Conservation (phyloP, 2,888 invertebrate species). For the Colostygia pectinataria region DNA sequence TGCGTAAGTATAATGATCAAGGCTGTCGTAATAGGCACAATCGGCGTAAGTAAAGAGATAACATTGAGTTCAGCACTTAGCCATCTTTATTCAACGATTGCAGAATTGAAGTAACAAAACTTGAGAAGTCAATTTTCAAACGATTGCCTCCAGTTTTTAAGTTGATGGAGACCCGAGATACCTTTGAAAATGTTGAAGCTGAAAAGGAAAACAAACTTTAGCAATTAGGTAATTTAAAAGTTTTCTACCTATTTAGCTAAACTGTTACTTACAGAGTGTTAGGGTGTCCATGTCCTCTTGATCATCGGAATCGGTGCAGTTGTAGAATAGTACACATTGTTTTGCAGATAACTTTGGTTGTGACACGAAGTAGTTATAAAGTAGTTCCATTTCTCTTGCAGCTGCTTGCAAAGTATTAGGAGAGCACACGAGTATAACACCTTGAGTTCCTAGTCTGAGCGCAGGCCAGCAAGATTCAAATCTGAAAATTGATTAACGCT, state of each 20-base stretch:
- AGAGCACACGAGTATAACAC: conserved; percentile 87
- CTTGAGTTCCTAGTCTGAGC: conserved; percentile 85
- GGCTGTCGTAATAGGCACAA: too few relatives aligned
- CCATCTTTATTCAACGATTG: conserved; percentile 64
- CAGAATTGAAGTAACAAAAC: conserved; percentile 69
- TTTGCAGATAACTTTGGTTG: conserved; percentile 85
- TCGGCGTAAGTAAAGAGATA: neutral
- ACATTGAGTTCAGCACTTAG: conserved; percentile 34
- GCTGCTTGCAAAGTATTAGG: conserved; percentile 75
- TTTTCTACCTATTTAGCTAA: neutral
- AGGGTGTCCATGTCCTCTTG: conserved; percentile 70
- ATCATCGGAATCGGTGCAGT: conserved; percentile 66
- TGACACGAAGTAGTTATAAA: conserved; percentile 87
- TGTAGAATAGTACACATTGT: conserved; percentile 86
- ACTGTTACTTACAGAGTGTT: conserved; percentile 75
- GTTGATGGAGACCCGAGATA: conserved; percentile 83
- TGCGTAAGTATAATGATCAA: conserved; percentile 21
- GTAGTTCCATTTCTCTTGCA: conserved; percentile 83
- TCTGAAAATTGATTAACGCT: conserved; percentile 57
- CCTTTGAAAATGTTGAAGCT: conserved; percentile 84
- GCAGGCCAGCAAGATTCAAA: conserved; percentile 91
- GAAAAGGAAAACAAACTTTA: conserved; percentile 46
- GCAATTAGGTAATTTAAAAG: neutral
- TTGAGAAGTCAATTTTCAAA: conserved; percentile 83
- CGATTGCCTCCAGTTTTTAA: conserved; percentile 82